Evolutionary conservation across 2,113 vertebrate species (phyloP).

Genomic region (Puma concolor): DNA sequence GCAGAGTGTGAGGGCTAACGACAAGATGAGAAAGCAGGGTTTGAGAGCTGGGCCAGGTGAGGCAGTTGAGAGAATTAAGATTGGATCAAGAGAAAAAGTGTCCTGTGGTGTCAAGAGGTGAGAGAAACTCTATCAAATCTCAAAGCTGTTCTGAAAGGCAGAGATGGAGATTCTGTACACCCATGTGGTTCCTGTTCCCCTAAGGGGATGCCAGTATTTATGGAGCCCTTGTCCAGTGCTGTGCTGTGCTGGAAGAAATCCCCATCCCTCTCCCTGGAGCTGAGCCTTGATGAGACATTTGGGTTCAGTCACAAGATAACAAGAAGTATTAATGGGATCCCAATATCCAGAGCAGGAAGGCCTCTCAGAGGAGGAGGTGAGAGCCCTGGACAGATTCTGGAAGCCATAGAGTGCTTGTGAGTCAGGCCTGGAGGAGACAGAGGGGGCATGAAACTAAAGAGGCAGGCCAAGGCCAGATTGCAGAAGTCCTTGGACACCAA

Average conservation of each 20-base stretch:
- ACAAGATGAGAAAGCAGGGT: neutral
- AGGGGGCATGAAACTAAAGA: neutral
- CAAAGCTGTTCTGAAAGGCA: neutral
- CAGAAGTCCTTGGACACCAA: neutral
- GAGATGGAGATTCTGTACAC: neutral
- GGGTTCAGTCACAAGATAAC: neutral
- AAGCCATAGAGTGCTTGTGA: neutral
- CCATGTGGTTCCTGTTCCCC: neutral
- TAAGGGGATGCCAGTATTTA: neutral
- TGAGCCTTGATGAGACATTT: neutral
- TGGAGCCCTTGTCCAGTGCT: neutral
- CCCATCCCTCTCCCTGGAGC: neutral
- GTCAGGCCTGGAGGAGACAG: neutral
- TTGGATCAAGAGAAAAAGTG: neutral
- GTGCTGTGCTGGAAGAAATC: neutral
- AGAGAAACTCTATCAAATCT: conserved; percentile 11
- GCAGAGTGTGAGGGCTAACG: neutral
- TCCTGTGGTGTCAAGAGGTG: neutral
- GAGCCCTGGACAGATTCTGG: neutral
- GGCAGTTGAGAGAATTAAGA: neutral
- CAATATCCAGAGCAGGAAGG: neutral
- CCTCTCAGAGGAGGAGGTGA: neutral
- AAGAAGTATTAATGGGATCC: neutral
- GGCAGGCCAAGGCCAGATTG: neutral
- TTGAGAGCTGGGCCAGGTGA: neutral